Conservation (phyloP, 1,140 invertebrate genomes). For the Drosophila ambigua region DNA sequence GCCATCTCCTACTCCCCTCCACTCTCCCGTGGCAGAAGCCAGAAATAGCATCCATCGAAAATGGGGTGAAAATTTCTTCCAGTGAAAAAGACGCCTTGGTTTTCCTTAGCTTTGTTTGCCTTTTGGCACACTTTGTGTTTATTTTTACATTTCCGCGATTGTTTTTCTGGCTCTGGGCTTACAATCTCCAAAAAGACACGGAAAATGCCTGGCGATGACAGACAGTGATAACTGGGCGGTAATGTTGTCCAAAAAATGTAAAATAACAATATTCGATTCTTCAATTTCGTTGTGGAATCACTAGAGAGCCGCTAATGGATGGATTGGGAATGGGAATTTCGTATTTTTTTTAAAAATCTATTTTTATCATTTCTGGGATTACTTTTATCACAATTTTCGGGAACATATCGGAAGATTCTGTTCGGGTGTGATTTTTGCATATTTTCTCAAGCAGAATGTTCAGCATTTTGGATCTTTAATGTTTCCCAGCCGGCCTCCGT, state of each 20-base stretch:
- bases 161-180: constrained; percentile 2
- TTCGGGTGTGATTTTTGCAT: too few species aligned
- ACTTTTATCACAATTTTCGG: too few species aligned
- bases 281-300: neutral
- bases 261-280: constrained; percentile 49
- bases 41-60: constrained; percentile 28
- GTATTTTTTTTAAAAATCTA: neutral
- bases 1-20: constrained; percentile 14
- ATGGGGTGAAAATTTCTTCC: constrained; percentile 50
- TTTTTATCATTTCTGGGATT: neutral
- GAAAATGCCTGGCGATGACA: constrained; percentile 41
- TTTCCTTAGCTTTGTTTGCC: constrained; percentile 28
- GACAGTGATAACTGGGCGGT: constrained; percentile 40
- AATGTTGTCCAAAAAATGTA: constrained; percentile 28
- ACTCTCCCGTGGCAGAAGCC: constrained; percentile 32
- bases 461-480: constrained; percentile 30
- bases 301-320: constrained; percentile 43
- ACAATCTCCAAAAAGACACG: neutral
- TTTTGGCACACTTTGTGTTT: constrained; percentile 71
- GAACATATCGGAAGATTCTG: too few species aligned
- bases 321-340: constrained; percentile 10
- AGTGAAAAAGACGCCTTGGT: constrained; percentile 44
- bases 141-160: constrained; percentile 59
- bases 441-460: constrained; percentile 10
- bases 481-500: constrained; percentile 8